These are phyloP conservation scores for Herpetotheres cachinnans DNA, from an alignment of 2,113 vertebrate genomes.

Conservation along the genomic window DNA sequence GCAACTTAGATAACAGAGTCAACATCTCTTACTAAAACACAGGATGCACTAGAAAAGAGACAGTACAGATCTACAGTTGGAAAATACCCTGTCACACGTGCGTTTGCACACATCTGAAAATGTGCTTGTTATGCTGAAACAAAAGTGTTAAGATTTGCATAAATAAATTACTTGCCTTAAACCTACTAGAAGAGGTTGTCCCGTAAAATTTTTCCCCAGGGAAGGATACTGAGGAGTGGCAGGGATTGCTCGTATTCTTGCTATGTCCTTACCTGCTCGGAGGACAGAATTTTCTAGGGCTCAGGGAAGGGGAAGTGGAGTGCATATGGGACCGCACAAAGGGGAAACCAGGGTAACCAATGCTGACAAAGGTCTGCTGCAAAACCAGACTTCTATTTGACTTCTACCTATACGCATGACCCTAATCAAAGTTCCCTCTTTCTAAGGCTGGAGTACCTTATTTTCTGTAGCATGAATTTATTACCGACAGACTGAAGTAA, in stretches of 20 bases:
- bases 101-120: background rate
- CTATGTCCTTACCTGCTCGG: background rate
- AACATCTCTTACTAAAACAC: background rate
- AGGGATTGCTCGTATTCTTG: background rate
- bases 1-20: constrained; percentile 24
- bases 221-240: background rate
- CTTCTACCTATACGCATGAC: background rate
- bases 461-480: background rate
- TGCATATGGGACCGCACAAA: background rate
- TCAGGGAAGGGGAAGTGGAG: background rate
- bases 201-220: background rate
- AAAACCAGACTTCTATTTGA: background rate
- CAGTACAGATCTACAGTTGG: background rate
- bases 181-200: background rate
- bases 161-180: background rate
- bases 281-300: background rate
- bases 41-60: background rate
- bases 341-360: background rate
- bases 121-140: background rate
- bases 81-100: background rate
- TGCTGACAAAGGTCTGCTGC: background rate
- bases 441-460: background rate
- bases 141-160: background rate
- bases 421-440: background rate
- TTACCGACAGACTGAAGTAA: background rate